Evolutionary conservation across 2,113 vertebrate species (phyloP).

Genomic region (Sinocyclocheilus grahami): DNA sequence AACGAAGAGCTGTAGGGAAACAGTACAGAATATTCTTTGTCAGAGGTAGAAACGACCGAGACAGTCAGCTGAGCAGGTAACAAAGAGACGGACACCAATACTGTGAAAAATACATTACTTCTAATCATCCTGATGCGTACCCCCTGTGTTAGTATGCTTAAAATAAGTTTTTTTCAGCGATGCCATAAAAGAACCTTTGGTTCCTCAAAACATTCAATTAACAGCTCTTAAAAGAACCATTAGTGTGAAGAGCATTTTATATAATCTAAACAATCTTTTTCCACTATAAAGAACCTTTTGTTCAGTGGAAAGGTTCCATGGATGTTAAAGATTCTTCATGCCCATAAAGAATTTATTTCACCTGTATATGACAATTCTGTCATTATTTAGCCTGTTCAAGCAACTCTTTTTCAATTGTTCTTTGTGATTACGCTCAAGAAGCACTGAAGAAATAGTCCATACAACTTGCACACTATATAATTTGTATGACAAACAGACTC

Average conservation of each 20-base stretch:
- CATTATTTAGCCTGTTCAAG: neutral
- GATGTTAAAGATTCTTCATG: too few species aligned
- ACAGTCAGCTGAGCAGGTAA: conserved; percentile 55
- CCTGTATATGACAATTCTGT: neutral
- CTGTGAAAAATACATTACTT: neutral
- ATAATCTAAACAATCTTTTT: too few species aligned
- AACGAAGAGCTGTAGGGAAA: conserved; percentile 47
- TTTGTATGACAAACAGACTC: neutral
- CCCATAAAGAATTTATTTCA: too few species aligned
- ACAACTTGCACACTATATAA: neutral
- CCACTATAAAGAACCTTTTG: neutral
- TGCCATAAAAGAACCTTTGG: neutral
- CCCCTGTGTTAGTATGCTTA: neutral
- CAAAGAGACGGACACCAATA: neutral
- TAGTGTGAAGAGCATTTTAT: too few species aligned
- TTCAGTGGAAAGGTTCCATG: too few species aligned
- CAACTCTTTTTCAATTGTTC: neutral
- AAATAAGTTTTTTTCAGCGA: neutral
- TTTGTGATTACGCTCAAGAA: neutral
- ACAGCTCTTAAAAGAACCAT: neutral
- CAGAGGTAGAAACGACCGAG: conserved; percentile 46
- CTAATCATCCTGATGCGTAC: neutral
- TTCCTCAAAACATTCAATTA: neutral
- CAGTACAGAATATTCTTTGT: conserved; percentile 38
- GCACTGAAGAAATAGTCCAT: neutral